Evolutionary conservation across 1,140 invertebrate species (phyloP).

Genomic region (Proales similis): DNA sequence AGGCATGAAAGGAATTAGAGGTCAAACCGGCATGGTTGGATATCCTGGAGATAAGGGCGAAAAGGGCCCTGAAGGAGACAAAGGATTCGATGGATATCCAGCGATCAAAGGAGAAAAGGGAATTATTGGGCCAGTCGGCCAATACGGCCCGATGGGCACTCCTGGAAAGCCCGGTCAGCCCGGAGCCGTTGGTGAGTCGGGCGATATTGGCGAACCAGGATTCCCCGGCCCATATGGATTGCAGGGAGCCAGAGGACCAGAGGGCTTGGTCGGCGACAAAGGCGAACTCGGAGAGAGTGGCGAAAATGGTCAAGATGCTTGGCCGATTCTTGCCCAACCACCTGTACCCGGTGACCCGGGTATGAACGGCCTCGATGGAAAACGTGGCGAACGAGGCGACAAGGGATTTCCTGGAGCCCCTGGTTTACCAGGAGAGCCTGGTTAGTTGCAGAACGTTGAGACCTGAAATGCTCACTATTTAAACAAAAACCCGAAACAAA

Average conservation of each 20-base stretch:
- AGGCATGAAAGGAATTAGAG: slow-evolving; percentile 60
- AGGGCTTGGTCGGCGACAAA: slow-evolving; percentile 13
- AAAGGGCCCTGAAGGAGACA: slow-evolving; percentile 8
- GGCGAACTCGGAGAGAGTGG: slow-evolving; percentile 22
- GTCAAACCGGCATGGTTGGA: slow-evolving; percentile 24
- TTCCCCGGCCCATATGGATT: not conserved
- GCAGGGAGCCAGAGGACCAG: too few species aligned
- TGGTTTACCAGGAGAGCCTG: slow-evolving; percentile 3
- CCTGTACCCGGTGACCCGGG: not conserved
- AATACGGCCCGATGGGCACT: slow-evolving; percentile 23
- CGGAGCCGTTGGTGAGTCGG: not conserved
- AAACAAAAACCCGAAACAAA: too few species aligned
- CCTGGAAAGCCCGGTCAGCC: slow-evolving; percentile 3
- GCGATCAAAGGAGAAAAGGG: slow-evolving; percentile 29
- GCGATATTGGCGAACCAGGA: slow-evolving; percentile 17
- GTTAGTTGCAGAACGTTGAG: too few species aligned
- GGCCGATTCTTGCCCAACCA: not conserved
- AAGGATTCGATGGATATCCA: slow-evolving; percentile 36
- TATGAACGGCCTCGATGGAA: not conserved
- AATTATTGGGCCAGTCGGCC: slow-evolving; percentile 31
- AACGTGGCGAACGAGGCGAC: slow-evolving; percentile 6
- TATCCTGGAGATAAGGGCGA: not conserved
- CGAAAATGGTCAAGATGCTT: not conserved
- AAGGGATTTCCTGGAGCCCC: not conserved
- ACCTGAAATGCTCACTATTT: too few species aligned